Base-by-base conservation (phyloP, 1,140 invertebrate genomes). In the Drosophila navojoa region DNA sequence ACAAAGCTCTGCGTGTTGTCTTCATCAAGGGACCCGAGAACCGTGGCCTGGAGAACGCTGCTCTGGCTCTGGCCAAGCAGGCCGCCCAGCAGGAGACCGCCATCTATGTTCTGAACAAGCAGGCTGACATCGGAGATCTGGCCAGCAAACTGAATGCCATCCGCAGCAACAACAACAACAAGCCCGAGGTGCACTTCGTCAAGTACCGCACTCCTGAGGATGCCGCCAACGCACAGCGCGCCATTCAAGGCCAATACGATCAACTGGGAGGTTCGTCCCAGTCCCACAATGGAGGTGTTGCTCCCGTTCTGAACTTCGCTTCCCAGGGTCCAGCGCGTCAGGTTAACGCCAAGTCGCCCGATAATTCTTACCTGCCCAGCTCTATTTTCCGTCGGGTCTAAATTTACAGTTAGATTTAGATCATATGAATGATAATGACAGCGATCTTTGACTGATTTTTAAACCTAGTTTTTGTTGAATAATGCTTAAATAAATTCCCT, bases 131-230 rank as follows among this genome's bases (percentile, higher is more conserved):
- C 2, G 58, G 72, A 3, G 82, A 87, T 60, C 69, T 91, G 66
- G 80, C 86, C 59, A 71, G 63, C 57, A 90, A 91, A 55, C 38
- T 91, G 49, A 90, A 90, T 35, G 40, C 63, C 47, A 73, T 91
- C 19, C 76, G 77, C 35, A 76, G 58, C 58, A 76, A 76, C 57
- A 77, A 57, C 71, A 81, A 76, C 74, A 75, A 76, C 59, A 78
- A 76, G 29, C 90, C 90, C 9, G 90, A 91, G 69, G 90, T 91
- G 3, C 90, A 91, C 71, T 91, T 91, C 54, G 82, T 91, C 75
- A 91, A 91, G 72, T 91, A 91, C 74, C 80, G 90, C 45, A 91
- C 90, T 5, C 86, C 77, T 5, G 82, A 91, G 73, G 90, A 91
- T 68, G 90, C 90, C 16, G 78, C 60, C 53, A 77, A 90, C 5